Evolutionary conservation across 2,888 invertebrate genomes (phyloP).

Genomic region (Cryptocephalus moraei): DNA sequence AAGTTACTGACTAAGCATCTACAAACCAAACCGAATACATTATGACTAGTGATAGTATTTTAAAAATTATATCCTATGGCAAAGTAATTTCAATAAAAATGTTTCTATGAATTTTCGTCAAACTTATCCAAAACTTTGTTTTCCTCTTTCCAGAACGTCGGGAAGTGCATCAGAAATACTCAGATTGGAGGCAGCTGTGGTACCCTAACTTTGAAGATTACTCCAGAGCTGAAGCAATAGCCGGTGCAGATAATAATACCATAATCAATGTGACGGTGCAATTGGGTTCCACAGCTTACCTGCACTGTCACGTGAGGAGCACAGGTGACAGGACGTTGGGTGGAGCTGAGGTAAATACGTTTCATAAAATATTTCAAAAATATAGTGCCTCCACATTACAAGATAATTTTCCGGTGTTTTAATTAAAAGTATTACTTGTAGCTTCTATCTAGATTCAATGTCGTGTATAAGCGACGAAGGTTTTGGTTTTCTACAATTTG

Average conservation of each 20-base stretch:
- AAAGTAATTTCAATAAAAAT: background rate
- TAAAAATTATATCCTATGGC: too few species aligned
- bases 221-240: constrained; percentile 32
- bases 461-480: too few species aligned
- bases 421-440: too few species aligned
- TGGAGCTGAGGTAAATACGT: constrained; percentile 33
- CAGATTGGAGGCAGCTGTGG: constrained; percentile 57
- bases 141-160: constrained; percentile 28
- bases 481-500: too few species aligned
- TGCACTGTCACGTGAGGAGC: constrained; percentile 70
- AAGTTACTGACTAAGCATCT: too few species aligned
- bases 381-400: too few species aligned
- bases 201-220: constrained; percentile 46
- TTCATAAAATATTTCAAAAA: background rate
- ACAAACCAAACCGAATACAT: too few species aligned
- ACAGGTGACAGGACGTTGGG: constrained; percentile 55
- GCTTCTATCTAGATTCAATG: too few species aligned
- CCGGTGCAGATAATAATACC: constrained; percentile 59
- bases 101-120: background rate
- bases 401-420: too few species aligned
- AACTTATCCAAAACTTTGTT: background rate
- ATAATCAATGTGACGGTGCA: constrained; percentile 66
- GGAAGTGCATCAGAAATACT: constrained; percentile 28
- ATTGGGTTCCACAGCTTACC: constrained; percentile 66
- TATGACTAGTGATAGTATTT: too few species aligned